Evolutionary conservation across 53 echinoderm and acorn worm species (phyloP).

Genomic region (Actinopyga echinites): DNA sequence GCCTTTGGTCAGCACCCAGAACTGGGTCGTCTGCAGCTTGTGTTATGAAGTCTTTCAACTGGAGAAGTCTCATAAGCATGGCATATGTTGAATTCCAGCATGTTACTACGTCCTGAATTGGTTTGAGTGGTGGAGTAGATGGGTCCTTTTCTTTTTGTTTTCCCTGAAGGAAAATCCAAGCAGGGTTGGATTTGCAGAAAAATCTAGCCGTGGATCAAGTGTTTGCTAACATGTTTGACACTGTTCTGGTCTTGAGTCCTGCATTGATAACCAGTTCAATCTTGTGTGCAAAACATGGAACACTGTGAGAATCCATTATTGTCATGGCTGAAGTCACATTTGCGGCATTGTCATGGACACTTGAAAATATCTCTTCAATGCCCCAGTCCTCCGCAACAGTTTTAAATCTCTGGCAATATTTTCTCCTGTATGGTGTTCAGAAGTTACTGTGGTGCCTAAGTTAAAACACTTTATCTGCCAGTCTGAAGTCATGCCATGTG

Average conservation of each 20-base stretch:
- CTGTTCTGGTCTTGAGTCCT: neutral
- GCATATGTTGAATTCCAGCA: neutral
- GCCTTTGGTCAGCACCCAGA: neutral
- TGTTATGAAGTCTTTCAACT: neutral
- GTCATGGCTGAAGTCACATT: neutral
- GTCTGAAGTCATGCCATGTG: constrained; percentile 7
- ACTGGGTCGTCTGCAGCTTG: neutral
- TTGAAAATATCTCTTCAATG: neutral
- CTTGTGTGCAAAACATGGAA: neutral
- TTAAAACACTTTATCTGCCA: neutral
- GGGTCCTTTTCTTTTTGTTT: neutral
- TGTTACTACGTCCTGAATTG: neutral
- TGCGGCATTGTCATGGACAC: neutral
- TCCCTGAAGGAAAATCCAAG: neutral
- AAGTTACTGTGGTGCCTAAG: neutral
- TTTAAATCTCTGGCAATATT: neutral
- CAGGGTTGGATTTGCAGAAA: neutral
- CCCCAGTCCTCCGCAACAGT: neutral
- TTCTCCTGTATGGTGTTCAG: neutral
- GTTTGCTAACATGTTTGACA: neutral
- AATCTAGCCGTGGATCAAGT: neutral
- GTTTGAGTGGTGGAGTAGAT: neutral
- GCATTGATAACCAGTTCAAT: neutral
- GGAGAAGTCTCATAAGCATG: neutral
- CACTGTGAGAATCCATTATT: neutral